Percentiles rank a stretch among this genome's conserved stretches.
Evolutionary conservation across 2,113 vertebrate species (phyloP).

Genomic region (Pogonocichla stellata): DNA sequence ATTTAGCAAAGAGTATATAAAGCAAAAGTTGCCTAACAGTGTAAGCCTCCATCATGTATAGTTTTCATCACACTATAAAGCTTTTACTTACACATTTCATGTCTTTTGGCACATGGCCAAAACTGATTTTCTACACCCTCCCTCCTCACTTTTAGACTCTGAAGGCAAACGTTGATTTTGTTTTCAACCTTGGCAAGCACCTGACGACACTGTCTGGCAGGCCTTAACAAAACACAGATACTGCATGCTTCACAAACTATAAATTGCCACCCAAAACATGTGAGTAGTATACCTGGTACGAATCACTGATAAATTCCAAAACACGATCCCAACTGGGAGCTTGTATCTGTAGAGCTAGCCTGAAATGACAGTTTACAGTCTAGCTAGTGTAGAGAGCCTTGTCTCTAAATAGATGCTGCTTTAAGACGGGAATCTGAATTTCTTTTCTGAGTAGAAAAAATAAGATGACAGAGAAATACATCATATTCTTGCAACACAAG

Average conservation of each 20-base stretch:
- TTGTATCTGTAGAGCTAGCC: slow-evolving; percentile 54
- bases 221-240: slow-evolving; percentile 11
- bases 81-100: background rate
- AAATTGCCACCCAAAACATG: slow-evolving; percentile 20
- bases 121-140: background rate
- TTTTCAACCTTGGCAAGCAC: background rate
- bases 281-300: slow-evolving; percentile 39
- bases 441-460: slow-evolving; percentile 48
- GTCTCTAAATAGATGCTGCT: slow-evolving; percentile 54
- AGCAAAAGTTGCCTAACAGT: background rate
- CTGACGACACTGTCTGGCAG: background rate
- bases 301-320: slow-evolving; percentile 51
- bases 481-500: slow-evolving; percentile 49
- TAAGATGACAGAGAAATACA: slow-evolving; percentile 44
- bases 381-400: slow-evolving; percentile 47
- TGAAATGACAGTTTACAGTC: slow-evolving; percentile 49
- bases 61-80: background rate
- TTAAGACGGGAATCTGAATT: slow-evolving; percentile 58
- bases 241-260: slow-evolving; percentile 35
- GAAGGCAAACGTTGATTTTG: background rate
- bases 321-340: slow-evolving; percentile 33
- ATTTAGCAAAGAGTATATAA: background rate
- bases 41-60: background rate
- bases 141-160: background rate
- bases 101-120: background rate